Base-by-base conservation (phyloP, 2,113 vertebrate genomes). In the Chloropsis cyanopogon region DNA sequence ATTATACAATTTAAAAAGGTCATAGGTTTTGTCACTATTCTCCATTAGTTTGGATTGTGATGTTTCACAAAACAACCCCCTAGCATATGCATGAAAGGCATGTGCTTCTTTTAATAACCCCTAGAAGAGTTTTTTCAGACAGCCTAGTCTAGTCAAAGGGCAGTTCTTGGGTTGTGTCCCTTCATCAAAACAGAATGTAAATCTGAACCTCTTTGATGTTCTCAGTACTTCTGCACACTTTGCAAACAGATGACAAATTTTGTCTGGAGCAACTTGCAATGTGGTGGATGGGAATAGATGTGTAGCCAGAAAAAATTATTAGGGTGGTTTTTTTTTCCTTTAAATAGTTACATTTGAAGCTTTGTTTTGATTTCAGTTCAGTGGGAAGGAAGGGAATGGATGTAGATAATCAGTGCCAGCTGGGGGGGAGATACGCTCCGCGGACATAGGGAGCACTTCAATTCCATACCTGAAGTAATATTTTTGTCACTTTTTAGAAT, bases 291-390 rank as follows among this genome's bases (percentile, higher is more conserved):
- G 31, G 14, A 72, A 46, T 44, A 66, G 7, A 42, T 66, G 7
- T 37, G 72, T 41, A 80, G 33, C 7, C 22, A 61, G 57, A 61
- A 89, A 82, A 22, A 16, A 18, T 6, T 33, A 26, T 29, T 70
- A 25, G 11, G 2, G 1, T 1, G 2, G 1, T 1, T 25, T 21
- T 16, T 17, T 46, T 44, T 15, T 5, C 4, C 5, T 42, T 59
- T 35, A 68, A 71, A 26, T 44, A 61, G 37, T 54, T 76, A 11
- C 7, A n/a, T 60, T 79, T 77, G 59, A 93, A 82, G 2, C 10
- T 85, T 84, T 84, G 7, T 66, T 91, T 82, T 76, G 3, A 26
- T 79, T 82, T 63, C 31, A 60, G 2, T 82, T 23, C 4, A 7
- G 18, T 77, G 37, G 24, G 33, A 61, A 70, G 28, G 14, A 14